Percentiles rank a stretch among this genome's conserved stretches.
Evolutionary conservation across 2,888 invertebrate species (phyloP).

Genomic region (Abrostola tripartita): DNA sequence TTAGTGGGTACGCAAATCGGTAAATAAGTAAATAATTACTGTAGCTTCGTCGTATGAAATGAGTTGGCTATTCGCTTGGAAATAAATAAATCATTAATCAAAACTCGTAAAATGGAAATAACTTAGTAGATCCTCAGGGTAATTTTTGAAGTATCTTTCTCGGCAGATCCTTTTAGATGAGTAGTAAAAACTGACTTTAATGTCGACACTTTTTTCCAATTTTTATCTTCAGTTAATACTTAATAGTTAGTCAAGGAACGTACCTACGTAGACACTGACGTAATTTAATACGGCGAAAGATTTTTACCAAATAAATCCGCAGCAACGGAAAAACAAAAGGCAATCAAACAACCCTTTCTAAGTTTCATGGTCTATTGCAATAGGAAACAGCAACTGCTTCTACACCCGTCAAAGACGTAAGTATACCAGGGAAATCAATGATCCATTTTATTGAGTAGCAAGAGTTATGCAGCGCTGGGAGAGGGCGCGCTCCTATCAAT

Average conservation of each 20-base stretch:
- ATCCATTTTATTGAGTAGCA: slow-evolving; percentile 85
- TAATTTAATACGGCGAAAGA: too few relatives aligned
- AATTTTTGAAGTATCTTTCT: slow-evolving; percentile 5
- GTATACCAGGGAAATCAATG: slow-evolving; percentile 70
- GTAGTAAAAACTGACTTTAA: background rate
- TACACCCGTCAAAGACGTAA: slow-evolving; percentile 44
- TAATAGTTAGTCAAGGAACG: too few relatives aligned
- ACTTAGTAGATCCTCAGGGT: slow-evolving; percentile 11
- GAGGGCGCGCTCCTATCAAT: slow-evolving; percentile 87
- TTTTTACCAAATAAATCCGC: background rate
- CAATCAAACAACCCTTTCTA: slow-evolving; percentile 17
- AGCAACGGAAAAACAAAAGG: background rate
- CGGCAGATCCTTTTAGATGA: background rate
- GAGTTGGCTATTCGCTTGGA: slow-evolving; percentile 36
- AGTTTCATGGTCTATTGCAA: slow-evolving; percentile 29
- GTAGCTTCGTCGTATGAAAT: slow-evolving; percentile 34
- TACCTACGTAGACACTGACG: too few relatives aligned
- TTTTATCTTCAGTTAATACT: background rate
- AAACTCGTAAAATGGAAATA: slow-evolving; percentile 27
- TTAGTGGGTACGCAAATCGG: slow-evolving; percentile 48
- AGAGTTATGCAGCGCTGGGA: slow-evolving; percentile 80
- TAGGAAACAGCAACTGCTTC: slow-evolving; percentile 22
- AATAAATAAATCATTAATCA: slow-evolving; percentile 45
- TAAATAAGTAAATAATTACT: slow-evolving; percentile 56
- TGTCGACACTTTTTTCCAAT: background rate